Evolutionary conservation across 35 echinoderm and acorn worm species (phyloP), one percentile per base, ranked within the genome.

Genomic region (Heliocidaris erythrogramma): DNA sequence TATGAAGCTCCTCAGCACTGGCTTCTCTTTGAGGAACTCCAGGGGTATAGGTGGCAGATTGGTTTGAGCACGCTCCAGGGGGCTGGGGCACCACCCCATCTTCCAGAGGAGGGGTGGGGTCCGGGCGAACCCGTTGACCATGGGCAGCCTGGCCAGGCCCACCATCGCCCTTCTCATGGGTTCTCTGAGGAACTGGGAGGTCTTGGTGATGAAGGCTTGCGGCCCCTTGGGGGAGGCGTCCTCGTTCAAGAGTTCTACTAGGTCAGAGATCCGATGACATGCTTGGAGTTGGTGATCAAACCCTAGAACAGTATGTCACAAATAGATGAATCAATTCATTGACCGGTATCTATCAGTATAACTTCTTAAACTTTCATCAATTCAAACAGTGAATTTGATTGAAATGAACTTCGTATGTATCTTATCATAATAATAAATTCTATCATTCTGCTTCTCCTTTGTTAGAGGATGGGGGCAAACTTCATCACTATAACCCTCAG

Each of bases 61-160:
- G 12, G 94, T 96, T 4, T 94, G 61, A 29, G 93, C 89, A 35
- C 95, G 92, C 65, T 96, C 96, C 90, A 89, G 87, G 12, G 94
- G 95, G 30, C 78, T 96, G 27, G 98, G 98, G 9, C 32, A 94
- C 98, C 98, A 99, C 4, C 98, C 98, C 97, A 97, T 96, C 86
- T 97, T 99, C 97, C 97, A 99, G 7, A 96, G 94, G 50, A 97
- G 59, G 32, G 97, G 98, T 84, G 98, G 98, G 87, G 98, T 99
- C 86, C 97, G 93, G 27, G 97, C 98, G 91, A 95, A 99, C 42
- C 95, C 96, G 78, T 96, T 97, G 52, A 97, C 97, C 95, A 97
- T 85, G 78, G 98, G 98, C 52, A 97, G 84, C 86, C 98, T 90
- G 30, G 98, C 98, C 6, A 99, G 91, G 86, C 96, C 95, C 7